phyloP scores from a whole-genome alignment of 1,140 invertebrate genomes.

The Dysdera silvatica region DNA sequence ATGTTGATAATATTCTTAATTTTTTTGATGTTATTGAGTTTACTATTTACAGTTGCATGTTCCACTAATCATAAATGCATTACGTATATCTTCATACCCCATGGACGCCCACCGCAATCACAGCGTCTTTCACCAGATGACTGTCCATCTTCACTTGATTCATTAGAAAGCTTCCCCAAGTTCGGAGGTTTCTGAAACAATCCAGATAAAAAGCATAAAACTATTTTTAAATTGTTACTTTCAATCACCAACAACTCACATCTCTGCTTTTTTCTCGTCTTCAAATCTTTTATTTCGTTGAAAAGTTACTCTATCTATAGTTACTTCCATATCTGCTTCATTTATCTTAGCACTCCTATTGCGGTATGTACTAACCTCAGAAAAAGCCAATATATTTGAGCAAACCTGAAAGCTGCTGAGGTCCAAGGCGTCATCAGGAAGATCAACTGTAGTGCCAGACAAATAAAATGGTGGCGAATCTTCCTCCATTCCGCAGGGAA shows the following conservation, averaged over 20 bases:
- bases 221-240: background rate
- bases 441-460: slow-evolving; percentile 16
- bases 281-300: too few species aligned
- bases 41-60: too few species aligned
- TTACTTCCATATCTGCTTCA: too few species aligned
- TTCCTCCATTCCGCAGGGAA: slow-evolving; percentile 20
- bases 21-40: too few species aligned
- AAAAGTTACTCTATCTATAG: too few species aligned
- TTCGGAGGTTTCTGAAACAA: slow-evolving; percentile 11
- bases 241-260: too few species aligned
- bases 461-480: slow-evolving; percentile 23
- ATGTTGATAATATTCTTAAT: too few species aligned
- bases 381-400: too few species aligned
- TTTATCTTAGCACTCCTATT: too few species aligned
- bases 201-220: background rate
- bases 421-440: slow-evolving; percentile 24
- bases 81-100: slow-evolving; percentile 22
- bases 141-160: slow-evolving; percentile 19
- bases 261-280: too few species aligned
- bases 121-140: slow-evolving; percentile 24
- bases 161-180: slow-evolving; percentile 13
- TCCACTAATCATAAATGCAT: too few species aligned
- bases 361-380: too few species aligned
- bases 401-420: slow-evolving; percentile 21
- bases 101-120: slow-evolving; percentile 24